A percentile compares a stretch with the other conserved stretches of the same genome.
Conservation (phyloP, 2,113 vertebrate species). For the Halcyon senegalensis region DNA sequence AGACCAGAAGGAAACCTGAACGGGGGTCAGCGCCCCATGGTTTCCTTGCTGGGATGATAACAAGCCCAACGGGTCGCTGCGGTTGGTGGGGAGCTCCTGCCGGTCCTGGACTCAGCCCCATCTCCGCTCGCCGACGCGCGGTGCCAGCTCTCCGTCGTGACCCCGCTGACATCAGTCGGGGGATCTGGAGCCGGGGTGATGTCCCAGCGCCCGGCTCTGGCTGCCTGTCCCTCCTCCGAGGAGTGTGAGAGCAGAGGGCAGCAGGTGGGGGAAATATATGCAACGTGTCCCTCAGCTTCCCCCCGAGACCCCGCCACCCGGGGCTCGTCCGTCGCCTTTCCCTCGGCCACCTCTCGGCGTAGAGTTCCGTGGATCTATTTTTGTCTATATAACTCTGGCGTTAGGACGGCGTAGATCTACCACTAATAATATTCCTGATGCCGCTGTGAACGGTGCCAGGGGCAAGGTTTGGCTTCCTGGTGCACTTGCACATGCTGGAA, state of each 20-base stretch:
- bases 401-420: slow-evolving; percentile 60
- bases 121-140: fast-evolving
- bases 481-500: slow-evolving; percentile 62
- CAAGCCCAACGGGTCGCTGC: background rate
- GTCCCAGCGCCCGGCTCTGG: background rate
- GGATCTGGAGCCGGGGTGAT: background rate
- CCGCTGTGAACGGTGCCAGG: slow-evolving; percentile 77
- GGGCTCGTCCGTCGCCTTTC: background rate
- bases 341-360: slow-evolving; percentile 39
- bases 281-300: slow-evolving; percentile 29
- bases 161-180: fast-evolving
- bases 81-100: background rate
- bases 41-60: background rate
- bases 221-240: background rate
- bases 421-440: slow-evolving; percentile 67
- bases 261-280: background rate
- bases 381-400: slow-evolving; percentile 75
- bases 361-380: slow-evolving; percentile 80
- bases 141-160: background rate
- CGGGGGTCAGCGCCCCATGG: fast-evolving
- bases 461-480: slow-evolving; percentile 66
- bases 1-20: background rate
- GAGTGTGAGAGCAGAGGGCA: background rate
- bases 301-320: background rate
- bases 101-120: background rate